These are phyloP conservation scores for Platyscapa corneri DNA, from an alignment of 1,140 invertebrate genomes.

Conservation along the genomic window DNA sequence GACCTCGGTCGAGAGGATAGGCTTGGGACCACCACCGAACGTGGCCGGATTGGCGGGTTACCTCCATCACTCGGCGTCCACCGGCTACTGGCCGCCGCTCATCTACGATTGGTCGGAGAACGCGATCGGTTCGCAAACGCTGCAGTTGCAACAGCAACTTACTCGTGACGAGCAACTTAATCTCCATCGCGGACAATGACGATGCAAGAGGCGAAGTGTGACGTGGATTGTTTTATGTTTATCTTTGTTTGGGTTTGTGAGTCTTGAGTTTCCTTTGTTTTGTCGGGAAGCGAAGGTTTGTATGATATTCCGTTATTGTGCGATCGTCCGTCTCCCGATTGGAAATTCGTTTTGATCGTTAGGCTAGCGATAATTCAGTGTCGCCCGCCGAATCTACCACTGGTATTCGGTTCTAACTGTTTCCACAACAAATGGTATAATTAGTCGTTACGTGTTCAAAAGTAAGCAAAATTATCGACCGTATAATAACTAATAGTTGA, in stretches of 20 bases:
- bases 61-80: constrained; percentile 68
- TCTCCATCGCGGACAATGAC: constrained; percentile 31
- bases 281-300: not conserved
- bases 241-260: not conserved
- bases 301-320: not conserved
- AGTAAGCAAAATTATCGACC: not conserved
- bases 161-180: constrained; percentile 7
- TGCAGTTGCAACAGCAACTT: constrained; percentile 61
- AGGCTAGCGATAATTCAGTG: no score
- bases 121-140: constrained; percentile 64
- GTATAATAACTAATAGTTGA: not conserved
- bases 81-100: constrained; percentile 69
- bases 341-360: not conserved
- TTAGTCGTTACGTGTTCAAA: constrained; percentile 29
- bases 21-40: constrained; percentile 43
- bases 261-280: not conserved
- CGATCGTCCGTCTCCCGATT: no score
- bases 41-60: constrained; percentile 66
- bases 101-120: constrained; percentile 72
- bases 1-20: constrained; percentile 47
- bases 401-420: constrained; percentile 7
- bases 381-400: no score
- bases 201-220: not conserved
- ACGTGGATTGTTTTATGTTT: not conserved
- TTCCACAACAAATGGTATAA: not conserved